These are phyloP conservation scores for Rana temporaria DNA, from an alignment of 2,113 vertebrate genomes.

Conservation along the genomic window DNA sequence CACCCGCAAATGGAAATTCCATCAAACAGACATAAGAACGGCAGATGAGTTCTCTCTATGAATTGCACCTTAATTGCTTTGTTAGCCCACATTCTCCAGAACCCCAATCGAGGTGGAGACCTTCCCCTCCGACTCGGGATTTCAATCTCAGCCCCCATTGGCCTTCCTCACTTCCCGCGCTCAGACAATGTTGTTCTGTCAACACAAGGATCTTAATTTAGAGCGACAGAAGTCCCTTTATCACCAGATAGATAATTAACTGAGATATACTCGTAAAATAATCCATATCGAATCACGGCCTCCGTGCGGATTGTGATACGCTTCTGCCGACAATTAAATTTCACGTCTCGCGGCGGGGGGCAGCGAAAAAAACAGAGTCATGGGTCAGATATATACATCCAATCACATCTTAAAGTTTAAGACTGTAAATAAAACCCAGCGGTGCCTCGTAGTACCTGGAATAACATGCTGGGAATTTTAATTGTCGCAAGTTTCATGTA, in stretches of 20 bases:
- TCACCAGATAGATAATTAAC: constrained; percentile 2
- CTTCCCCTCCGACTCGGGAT: too few relatives aligned
- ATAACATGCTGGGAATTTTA: constrained; percentile 19
- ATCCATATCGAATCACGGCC: not conserved
- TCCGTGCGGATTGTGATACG: not conserved
- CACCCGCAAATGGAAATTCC: too few relatives aligned
- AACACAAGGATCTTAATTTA: not conserved
- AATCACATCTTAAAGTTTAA: constrained; percentile 8
- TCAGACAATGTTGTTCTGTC: not conserved
- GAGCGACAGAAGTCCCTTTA: not conserved
- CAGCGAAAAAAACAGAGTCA: not conserved
- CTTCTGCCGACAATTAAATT: constrained; percentile 22
- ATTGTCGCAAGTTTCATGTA: not conserved
- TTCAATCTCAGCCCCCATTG: too few relatives aligned
- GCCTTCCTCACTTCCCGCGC: too few relatives aligned
- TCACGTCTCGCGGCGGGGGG: constrained; percentile 4
- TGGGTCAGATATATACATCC: constrained; percentile 14
- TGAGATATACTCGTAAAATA: constrained; percentile 18
- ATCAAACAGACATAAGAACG: too few relatives aligned
- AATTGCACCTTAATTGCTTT: too few relatives aligned
- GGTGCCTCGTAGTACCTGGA: constrained; percentile 13
- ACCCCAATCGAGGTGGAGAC: too few relatives aligned
- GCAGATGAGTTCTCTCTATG: too few relatives aligned
- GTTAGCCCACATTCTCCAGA: too few relatives aligned
- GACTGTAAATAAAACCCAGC: constrained; percentile 41